These are phyloP conservation scores for Porites evermanni DNA, from an alignment of 92 coral and sea anemone species.

Conservation along the genomic window DNA sequence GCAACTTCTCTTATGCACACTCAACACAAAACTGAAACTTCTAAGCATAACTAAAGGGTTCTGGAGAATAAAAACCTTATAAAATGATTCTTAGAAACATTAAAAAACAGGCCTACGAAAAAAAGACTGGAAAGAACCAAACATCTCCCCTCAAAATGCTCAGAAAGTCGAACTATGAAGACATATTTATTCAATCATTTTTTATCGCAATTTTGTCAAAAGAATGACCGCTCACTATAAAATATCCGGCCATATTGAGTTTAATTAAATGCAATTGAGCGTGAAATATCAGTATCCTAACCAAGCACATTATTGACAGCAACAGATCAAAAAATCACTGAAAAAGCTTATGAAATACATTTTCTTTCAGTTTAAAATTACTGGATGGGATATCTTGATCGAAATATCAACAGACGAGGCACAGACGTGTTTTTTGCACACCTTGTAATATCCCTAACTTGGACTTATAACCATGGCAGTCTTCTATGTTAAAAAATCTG, in stretches of 20 bases:
- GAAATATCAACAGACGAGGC: background rate
- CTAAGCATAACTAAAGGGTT: too few relatives aligned
- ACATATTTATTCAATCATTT: background rate
- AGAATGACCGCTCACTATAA: background rate
- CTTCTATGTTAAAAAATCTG: background rate
- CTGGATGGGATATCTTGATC: background rate
- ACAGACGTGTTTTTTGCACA: background rate
- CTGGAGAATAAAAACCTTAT: too few relatives aligned
- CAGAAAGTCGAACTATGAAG: background rate
- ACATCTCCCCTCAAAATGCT: too few relatives aligned
- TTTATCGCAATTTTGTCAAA: background rate
- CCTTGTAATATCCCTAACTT: background rate
- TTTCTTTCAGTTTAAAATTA: too few relatives aligned
- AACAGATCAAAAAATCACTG: background rate
- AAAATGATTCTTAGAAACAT: too few relatives aligned
- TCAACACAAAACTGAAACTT: too few relatives aligned
- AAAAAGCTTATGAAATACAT: background rate
- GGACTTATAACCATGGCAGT: background rate
- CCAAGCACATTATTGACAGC: background rate
- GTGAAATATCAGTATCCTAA: background rate
- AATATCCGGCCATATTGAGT: background rate
- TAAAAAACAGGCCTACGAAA: too few relatives aligned
- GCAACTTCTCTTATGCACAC: background rate
- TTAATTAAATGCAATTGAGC: constrained; percentile 4
- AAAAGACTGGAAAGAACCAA: too few relatives aligned